phyloP scores from a whole-genome alignment of 2,797 vertebrate genomes.

The Telmatherina bonti region DNA sequence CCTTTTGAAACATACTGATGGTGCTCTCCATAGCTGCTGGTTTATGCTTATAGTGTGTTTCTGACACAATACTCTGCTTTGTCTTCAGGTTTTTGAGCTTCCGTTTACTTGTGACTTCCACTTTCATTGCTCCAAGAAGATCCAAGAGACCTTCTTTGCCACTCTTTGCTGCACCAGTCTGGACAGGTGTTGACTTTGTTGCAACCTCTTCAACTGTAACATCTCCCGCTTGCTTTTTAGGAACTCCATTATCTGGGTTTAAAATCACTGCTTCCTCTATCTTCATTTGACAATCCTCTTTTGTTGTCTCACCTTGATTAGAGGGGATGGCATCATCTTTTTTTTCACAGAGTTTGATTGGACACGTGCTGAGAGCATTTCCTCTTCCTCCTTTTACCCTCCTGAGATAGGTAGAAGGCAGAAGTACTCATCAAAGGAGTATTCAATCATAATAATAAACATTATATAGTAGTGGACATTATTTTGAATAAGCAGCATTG shows the following conservation, averaged over 20 bases:
- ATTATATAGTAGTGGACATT: not conserved
- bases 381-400: slow-evolving; percentile 35
- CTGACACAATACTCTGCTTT: slow-evolving; percentile 44
- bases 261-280: slow-evolving; percentile 11
- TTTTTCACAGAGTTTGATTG: slow-evolving; percentile 61
- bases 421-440: not conserved
- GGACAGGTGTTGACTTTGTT: slow-evolving; percentile 4
- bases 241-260: slow-evolving; percentile 25
- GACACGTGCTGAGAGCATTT: slow-evolving; percentile 63
- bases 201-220: slow-evolving; percentile 8
- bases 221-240: not conserved
- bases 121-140: slow-evolving; percentile 90
- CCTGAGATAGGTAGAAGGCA: slow-evolving; percentile 51
- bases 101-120: slow-evolving; percentile 86
- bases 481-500: not conserved
- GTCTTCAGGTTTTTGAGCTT: slow-evolving; percentile 71
- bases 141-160: slow-evolving; percentile 84
- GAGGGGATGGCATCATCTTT: slow-evolving; percentile 30
- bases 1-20: slow-evolving; percentile 74
- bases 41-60: slow-evolving; percentile 4
- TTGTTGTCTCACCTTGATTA: slow-evolving; percentile 20
- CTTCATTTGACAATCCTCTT: not conserved
- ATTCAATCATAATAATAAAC: slow-evolving; percentile 1
- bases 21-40: slow-evolving; percentile 58
- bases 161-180: slow-evolving; percentile 37